phyloP scores from a whole-genome alignment of 2,888 invertebrate genomes.

The Thereva unica region DNA sequence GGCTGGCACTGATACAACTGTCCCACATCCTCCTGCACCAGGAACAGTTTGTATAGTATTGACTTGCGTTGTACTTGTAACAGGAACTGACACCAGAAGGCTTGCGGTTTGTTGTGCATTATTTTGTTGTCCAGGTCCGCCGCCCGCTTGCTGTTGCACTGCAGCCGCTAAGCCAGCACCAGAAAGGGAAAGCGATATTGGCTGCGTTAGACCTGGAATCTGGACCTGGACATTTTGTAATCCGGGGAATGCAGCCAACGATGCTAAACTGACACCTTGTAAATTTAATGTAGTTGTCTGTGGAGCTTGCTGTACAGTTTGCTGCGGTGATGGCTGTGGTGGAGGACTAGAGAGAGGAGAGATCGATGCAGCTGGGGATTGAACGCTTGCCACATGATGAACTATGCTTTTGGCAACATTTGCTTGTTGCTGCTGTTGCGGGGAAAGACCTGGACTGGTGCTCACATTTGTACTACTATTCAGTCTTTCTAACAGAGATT shows the following conservation, averaged over 20 bases:
- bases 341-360: slow-evolving; percentile 67
- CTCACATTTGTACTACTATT: slow-evolving; percentile 50
- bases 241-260: slow-evolving; percentile 64
- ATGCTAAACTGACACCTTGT: slow-evolving; percentile 75
- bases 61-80: slow-evolving; percentile 54
- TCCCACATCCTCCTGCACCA: slow-evolving; percentile 60
- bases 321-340: slow-evolving; percentile 54
- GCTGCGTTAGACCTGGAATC: slow-evolving; percentile 82
- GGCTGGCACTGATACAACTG: slow-evolving; percentile 59
- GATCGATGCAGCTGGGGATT: slow-evolving; percentile 58
- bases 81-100: slow-evolving; percentile 70
- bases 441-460: slow-evolving; percentile 49
- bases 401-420: slow-evolving; percentile 50
- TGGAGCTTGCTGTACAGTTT: slow-evolving; percentile 45
- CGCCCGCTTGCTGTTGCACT: slow-evolving; percentile 45
- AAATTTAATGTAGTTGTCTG: slow-evolving; percentile 62
- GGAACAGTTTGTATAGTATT: slow-evolving; percentile 48
- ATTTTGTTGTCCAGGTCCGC: slow-evolving; percentile 41
- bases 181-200: slow-evolving; percentile 78
- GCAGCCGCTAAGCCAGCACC: slow-evolving; percentile 63
- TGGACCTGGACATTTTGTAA: slow-evolving; percentile 82
- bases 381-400: slow-evolving; percentile 46
- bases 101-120: slow-evolving; percentile 59
- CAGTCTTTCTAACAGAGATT: slow-evolving; percentile 55
- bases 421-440: slow-evolving; percentile 48